Percentiles rank a stretch among this genome's conserved stretches.
phyloP scores from a whole-genome alignment of 2,797 vertebrate genomes.

The Macrochelys suwanniensis region DNA sequence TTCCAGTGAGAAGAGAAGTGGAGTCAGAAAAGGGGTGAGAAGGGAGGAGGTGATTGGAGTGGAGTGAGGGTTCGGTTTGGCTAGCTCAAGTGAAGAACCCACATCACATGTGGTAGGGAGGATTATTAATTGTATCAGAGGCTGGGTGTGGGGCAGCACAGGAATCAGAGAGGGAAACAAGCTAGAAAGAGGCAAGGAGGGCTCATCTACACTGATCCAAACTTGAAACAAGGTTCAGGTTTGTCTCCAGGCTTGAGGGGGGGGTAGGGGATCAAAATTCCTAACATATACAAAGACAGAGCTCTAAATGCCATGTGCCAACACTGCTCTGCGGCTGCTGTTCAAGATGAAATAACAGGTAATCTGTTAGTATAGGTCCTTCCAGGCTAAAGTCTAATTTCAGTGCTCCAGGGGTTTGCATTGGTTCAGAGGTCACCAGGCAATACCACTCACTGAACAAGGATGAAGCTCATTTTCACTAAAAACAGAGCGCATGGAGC shows the following conservation, averaged over 20 bases:
- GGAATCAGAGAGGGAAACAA: slow-evolving; percentile 18
- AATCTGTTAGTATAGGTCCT: slow-evolving; percentile 53
- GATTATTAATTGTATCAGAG: background rate
- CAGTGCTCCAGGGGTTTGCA: slow-evolving; percentile 51
- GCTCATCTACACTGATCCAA: slow-evolving; percentile 70
- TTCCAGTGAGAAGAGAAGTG: background rate
- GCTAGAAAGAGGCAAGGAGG: slow-evolving; percentile 9
- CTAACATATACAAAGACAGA: slow-evolving; percentile 42
- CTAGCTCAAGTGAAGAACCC: background rate
- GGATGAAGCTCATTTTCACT: slow-evolving; percentile 56
- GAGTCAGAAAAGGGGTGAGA: background rate
- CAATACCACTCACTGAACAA: background rate
- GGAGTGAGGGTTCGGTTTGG: background rate
- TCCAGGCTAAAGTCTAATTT: slow-evolving; percentile 64
- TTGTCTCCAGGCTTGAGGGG: slow-evolving; percentile 6
- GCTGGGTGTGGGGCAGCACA: background rate
- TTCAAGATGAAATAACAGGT: slow-evolving; percentile 70
- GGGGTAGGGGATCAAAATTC: slow-evolving; percentile 49
- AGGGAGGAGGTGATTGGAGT: background rate
- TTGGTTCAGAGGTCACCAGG: slow-evolving; percentile 56
- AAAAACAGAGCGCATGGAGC: slow-evolving; percentile 32
- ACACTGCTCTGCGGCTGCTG: slow-evolving; percentile 13
- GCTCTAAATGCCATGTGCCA: slow-evolving; percentile 68
- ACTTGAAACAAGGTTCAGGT: slow-evolving; percentile 60
- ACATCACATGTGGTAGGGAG: rapidly evolving